These are phyloP conservation scores for Agrypnus murinus DNA, from an alignment of 2,888 invertebrate species.

Conservation along the genomic window DNA sequence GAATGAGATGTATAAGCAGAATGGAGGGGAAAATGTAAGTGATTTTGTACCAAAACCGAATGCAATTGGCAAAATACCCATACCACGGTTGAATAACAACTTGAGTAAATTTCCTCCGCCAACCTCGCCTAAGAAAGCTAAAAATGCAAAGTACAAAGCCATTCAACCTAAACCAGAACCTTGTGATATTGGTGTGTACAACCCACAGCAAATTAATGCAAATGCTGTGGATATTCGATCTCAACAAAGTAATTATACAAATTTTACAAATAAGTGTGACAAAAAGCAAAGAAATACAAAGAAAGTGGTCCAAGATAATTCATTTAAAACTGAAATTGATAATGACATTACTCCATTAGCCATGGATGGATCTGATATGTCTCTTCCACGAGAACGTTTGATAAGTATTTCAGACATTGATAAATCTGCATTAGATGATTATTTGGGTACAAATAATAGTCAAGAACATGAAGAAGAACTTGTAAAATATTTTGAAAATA, in stretches of 20 bases:
- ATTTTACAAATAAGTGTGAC: slow-evolving; percentile 49
- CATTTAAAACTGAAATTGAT: slow-evolving; percentile 43
- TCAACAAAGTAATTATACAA: slow-evolving; percentile 64
- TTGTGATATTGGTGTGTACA: slow-evolving; percentile 70
- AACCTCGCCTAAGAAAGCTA: slow-evolving; percentile 54
- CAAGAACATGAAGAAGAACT: slow-evolving; percentile 90
- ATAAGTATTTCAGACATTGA: slow-evolving; percentile 86
- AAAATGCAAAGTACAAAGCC: slow-evolving; percentile 72
- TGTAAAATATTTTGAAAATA: slow-evolving; percentile 85
- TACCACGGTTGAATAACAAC: slow-evolving; percentile 63
- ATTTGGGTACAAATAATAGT: slow-evolving; percentile 83
- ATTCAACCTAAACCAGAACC: slow-evolving; percentile 72
- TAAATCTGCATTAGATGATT: slow-evolving; percentile 88
- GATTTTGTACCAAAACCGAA: slow-evolving; percentile 40
- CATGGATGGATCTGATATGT: slow-evolving; percentile 52
- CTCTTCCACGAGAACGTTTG: slow-evolving; percentile 76
- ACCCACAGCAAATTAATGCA: slow-evolving; percentile 59
- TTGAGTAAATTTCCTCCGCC: slow-evolving; percentile 57
- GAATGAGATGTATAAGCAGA: slow-evolving; percentile 42
- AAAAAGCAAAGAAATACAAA: slow-evolving; percentile 58
- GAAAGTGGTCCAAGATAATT: slow-evolving; percentile 47
- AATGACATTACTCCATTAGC: slow-evolving; percentile 43
- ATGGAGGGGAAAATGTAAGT: slow-evolving; percentile 32
- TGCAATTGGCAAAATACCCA: slow-evolving; percentile 62
- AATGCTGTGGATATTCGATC: slow-evolving; percentile 66